Evolutionary conservation across 2,888 invertebrate genomes (phyloP).

Genomic region (Trimorus sp.): DNA sequence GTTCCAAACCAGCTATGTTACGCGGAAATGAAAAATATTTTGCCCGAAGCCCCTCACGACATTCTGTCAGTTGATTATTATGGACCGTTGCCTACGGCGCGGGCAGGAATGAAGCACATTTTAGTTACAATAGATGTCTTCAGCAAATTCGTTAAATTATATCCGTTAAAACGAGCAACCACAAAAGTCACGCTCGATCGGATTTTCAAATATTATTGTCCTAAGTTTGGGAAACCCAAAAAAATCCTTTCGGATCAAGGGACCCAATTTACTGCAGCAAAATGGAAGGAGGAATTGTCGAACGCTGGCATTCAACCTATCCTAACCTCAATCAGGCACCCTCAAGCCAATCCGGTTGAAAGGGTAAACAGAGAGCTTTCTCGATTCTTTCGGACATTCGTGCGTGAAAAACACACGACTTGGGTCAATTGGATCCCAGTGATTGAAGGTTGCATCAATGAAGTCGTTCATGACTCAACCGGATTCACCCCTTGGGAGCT

Average conservation of each 20-base stretch:
- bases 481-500: too few species aligned
- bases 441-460: slow-evolving; percentile 42
- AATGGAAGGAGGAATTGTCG: too few species aligned
- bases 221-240: not conserved
- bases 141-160: too few species aligned
- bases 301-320: too few species aligned
- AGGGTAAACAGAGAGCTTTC: too few species aligned
- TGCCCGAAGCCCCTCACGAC: slow-evolving; percentile 26
- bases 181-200: not conserved
- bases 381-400: slow-evolving; percentile 6
- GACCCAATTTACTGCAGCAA: too few species aligned
- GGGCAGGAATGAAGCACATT: slow-evolving; percentile 7
- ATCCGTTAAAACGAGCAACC: not conserved
- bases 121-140: slow-evolving; percentile 10
- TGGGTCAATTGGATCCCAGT: slow-evolving; percentile 15
- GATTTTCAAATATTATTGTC: not conserved
- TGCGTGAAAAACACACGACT: too few species aligned
- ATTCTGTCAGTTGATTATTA: slow-evolving; percentile 41
- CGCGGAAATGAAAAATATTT: too few species aligned
- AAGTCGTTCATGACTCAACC: slow-evolving; percentile 17
- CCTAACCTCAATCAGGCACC: too few species aligned
- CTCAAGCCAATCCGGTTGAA: too few species aligned
- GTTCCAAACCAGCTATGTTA: not conserved
- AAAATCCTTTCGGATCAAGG: too few species aligned
- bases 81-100: slow-evolving; percentile 34